Evolutionary conservation across 2,113 vertebrate genomes (phyloP).

Genomic region (Camelus bactrianus): DNA sequence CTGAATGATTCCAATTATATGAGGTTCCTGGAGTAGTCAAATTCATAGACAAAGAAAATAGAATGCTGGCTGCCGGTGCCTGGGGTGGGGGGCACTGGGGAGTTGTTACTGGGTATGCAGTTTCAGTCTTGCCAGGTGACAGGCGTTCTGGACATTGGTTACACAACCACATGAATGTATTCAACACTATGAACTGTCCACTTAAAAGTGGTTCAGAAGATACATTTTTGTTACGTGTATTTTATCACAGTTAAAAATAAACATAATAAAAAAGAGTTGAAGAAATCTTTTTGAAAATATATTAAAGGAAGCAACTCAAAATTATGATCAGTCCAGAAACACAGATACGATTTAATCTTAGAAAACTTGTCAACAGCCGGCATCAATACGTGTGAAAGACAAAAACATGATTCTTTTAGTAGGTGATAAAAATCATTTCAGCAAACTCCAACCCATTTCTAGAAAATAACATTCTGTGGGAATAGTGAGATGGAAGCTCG

Average conservation of each 20-base stretch:
- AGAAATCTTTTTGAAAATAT: background rate
- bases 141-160: background rate
- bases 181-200: background rate
- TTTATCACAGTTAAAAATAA: background rate
- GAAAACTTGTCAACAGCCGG: background rate
- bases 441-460: background rate
- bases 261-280: background rate
- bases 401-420: background rate
- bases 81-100: rapidly evolving
- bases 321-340: background rate
- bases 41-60: background rate
- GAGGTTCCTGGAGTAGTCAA: background rate
- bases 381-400: background rate
- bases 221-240: background rate
- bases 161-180: background rate
- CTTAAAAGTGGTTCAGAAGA: background rate
- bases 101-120: background rate
- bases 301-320: background rate
- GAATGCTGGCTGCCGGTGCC: background rate
- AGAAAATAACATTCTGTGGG: background rate
- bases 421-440: background rate
- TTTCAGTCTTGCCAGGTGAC: background rate
- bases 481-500: background rate
- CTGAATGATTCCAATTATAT: background rate
- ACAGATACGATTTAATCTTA: background rate